phyloP scores from a whole-genome alignment of 2,797 vertebrate genomes.

The Momotus momota region DNA sequence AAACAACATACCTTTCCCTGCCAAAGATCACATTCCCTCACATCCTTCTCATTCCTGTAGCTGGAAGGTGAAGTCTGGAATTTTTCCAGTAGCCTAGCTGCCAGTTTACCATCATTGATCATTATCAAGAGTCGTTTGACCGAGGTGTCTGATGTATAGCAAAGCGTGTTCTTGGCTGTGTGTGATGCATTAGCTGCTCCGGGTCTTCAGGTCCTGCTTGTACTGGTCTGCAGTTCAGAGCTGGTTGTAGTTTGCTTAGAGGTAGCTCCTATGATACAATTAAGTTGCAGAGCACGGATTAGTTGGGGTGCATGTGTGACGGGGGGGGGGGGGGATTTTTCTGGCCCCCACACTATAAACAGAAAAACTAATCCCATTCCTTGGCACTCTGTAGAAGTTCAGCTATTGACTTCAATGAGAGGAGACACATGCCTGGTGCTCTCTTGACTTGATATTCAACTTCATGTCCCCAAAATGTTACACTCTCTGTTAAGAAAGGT shows the following conservation, averaged over 20 bases:
- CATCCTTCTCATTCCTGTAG: conserved; percentile 51
- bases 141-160: conserved; percentile 15
- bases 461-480: background rate
- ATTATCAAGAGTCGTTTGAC: conserved; percentile 47
- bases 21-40: conserved; percentile 77
- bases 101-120: conserved; percentile 58
- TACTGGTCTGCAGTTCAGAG: background rate
- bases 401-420: background rate
- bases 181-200: background rate
- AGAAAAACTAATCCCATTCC: background rate
- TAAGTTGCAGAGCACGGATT: background rate
- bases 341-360: background rate
- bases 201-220: background rate
- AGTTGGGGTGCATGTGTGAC: background rate
- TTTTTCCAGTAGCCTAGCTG: conserved; percentile 60
- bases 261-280: background rate
- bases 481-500: background rate
- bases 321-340: background rate
- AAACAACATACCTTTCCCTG: conserved; percentile 86
- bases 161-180: background rate
- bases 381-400: background rate
- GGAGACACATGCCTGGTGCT: fast-evolving
- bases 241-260: background rate
- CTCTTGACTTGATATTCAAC: background rate
- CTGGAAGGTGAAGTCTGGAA: conserved; percentile 78